These are phyloP conservation scores for Thaumatotibia leucotreta DNA, from an alignment of 1,140 invertebrate species.

Conservation along the genomic window DNA sequence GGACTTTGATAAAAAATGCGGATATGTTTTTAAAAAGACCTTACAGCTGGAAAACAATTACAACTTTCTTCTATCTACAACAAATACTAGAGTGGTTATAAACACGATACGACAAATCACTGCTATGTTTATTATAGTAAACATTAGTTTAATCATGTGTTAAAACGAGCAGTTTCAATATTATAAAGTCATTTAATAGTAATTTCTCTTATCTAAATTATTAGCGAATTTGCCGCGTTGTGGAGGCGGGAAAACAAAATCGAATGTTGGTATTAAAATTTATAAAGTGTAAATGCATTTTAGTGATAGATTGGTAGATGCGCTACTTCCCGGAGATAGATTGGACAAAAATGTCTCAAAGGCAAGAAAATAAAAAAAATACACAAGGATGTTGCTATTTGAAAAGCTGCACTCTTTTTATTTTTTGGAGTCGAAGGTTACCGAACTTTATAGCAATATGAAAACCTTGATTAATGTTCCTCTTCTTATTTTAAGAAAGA, in stretches of 20 bases:
- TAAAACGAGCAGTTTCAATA: not conserved
- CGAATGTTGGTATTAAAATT: conserved; percentile 31
- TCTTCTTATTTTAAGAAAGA: conserved; percentile 78
- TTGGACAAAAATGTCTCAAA: conserved; percentile 41
- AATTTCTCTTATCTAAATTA: conserved; percentile 38
- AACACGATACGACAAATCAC: not conserved
- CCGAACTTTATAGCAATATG: conserved; percentile 73
- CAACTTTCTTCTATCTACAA: too few relatives aligned
- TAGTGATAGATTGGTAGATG: conserved; percentile 73
- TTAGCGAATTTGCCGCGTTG: conserved; percentile 34
- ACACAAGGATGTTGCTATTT: conserved; percentile 73
- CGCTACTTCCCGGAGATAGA: conserved; percentile 66
- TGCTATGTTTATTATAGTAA: not conserved
- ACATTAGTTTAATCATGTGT: not conserved
- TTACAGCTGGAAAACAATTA: too few relatives aligned
- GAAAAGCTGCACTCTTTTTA: conserved; percentile 75
- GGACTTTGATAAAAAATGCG: not conserved
- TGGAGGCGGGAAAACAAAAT: conserved; percentile 30
- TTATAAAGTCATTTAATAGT: conserved; percentile 27
- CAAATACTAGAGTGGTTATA: not conserved
- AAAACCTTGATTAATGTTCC: conserved; percentile 76
- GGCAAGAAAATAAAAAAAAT: conserved; percentile 35
- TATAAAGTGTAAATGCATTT: conserved; percentile 49
- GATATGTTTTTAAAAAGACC: too few relatives aligned
- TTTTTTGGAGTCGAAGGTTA: conserved; percentile 69